Evolutionary conservation across 1,140 invertebrate genomes (phyloP).

Genomic region (Octopus bimaculoides): DNA sequence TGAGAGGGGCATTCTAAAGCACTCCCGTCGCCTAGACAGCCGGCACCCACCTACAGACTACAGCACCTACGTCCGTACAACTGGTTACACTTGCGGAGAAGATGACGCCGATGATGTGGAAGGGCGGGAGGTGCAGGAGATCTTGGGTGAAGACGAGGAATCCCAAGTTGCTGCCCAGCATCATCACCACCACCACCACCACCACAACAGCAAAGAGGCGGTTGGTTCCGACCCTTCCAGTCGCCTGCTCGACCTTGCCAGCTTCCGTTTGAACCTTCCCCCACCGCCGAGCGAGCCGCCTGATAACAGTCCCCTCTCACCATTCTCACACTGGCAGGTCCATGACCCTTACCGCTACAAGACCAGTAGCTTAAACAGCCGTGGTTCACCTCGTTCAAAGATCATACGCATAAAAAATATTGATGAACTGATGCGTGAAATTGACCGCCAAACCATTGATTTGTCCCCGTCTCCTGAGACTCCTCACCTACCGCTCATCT

Average conservation of each 20-base stretch:
- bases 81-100: conserved; percentile 17
- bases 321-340: conserved; percentile 24
- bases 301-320: conserved; percentile 15
- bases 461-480: conserved; percentile 47
- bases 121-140: conserved; percentile 46
- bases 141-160: conserved; percentile 37
- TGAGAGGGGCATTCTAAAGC: conserved; percentile 48
- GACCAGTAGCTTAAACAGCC: background rate
- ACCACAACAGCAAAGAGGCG: conserved; percentile 17
- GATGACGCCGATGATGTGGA: conserved; percentile 48
- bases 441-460: conserved; percentile 47
- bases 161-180: conserved; percentile 16
- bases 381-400: conserved; percentile 37
- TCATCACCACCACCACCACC: conserved; percentile 28
- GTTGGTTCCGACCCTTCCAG: conserved; percentile 16
- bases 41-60: conserved; percentile 1
- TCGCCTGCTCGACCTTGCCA: conserved; percentile 2
- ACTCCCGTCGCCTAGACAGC: conserved; percentile 21
- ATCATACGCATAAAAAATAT: conserved; percentile 44
- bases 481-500: conserved; percentile 6
- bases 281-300: conserved; percentile 17
- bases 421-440: conserved; percentile 39
- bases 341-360: conserved; percentile 21
- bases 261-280: conserved; percentile 6
- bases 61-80: background rate